Evolutionary conservation across 2,888 invertebrate genomes (phyloP), one percentile per base, ranked within the genome.

Genomic region (Elgonia sp.): DNA sequence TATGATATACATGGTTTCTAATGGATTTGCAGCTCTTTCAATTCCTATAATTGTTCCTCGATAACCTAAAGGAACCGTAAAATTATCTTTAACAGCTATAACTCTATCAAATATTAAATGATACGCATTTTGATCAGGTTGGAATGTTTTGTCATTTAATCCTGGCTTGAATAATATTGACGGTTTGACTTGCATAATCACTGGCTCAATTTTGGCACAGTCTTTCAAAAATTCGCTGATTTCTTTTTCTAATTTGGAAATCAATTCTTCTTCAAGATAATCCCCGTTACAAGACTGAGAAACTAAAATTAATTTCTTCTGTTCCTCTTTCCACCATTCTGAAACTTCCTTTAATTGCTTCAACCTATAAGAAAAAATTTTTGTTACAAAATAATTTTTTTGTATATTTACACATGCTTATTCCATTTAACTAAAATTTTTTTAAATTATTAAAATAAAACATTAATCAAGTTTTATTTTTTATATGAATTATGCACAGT

Each of bases 1-100:
- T 29, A 99, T 96, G 90, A 98, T 98, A 92, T 97, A 98, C 79
- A 97, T 95, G 0, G 95, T 95, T 57, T 96, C 96, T 0, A 95
- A 94, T 75, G 95, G 95, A 72, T 95, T 96, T 92, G 95, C 97
- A 0, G 91, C 90, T 77, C 93, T 94, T 80, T 95, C 95, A 10
- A 97, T 95, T 0, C 96, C 98, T n/a, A 98, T 96, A 0, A 99
- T 95, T 0, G 98, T 99, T 40, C 99, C 99, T 88, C 96, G 96
- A 12, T 96, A 95, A 0, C 98, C 99, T 7, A 97, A 94, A 0
- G 98, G 98, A 18, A 98, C 97, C 0, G 97, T 96, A 92, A 96
- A 97, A 75, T 96, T 96, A 46, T 96, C 96, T 42, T 97, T 96
- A 0, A 97, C 96, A 92, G 97, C 97, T 6, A 99, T 96, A 65